These are phyloP conservation scores for Hydrochoerus hydrochaeris DNA, from an alignment of 2,113 vertebrate species.

Conservation along the genomic window DNA sequence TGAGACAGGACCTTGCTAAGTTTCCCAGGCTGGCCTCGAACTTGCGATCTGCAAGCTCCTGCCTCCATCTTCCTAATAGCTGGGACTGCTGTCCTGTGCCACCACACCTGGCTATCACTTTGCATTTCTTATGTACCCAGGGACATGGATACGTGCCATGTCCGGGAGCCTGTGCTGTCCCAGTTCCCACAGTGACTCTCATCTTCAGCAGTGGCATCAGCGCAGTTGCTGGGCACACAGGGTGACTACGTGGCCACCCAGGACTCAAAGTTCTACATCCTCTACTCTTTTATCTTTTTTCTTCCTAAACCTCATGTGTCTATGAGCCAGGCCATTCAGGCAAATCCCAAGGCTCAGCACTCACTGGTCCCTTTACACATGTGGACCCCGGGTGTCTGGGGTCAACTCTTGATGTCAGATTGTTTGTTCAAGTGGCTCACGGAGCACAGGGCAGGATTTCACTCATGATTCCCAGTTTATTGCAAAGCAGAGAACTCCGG, in stretches of 20 bases:
- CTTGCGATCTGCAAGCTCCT: neutral
- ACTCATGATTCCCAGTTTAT: neutral
- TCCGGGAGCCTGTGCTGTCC: neutral
- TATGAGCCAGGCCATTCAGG: neutral
- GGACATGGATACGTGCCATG: neutral
- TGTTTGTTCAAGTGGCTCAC: neutral
- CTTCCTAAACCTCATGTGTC: too few relatives aligned
- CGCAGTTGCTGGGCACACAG: neutral
- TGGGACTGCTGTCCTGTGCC: neutral
- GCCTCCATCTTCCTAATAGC: neutral
- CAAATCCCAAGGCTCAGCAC: neutral
- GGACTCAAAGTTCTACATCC: neutral
- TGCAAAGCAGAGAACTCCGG: neutral
- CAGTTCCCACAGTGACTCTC: neutral
- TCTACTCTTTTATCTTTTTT: too few relatives aligned
- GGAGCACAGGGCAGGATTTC: neutral
- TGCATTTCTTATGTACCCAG: too few relatives aligned
- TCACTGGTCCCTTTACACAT: too few relatives aligned
- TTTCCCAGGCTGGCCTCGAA: neutral
- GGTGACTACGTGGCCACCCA: neutral
- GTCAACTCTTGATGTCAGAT: neutral
- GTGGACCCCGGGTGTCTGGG: neutral
- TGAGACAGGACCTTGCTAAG: neutral
- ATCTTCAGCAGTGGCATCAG: neutral
- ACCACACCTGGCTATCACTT: neutral